Base-by-base conservation (phyloP, 2,888 invertebrate species). In the Drosophila pseudotalamancana region DNA sequence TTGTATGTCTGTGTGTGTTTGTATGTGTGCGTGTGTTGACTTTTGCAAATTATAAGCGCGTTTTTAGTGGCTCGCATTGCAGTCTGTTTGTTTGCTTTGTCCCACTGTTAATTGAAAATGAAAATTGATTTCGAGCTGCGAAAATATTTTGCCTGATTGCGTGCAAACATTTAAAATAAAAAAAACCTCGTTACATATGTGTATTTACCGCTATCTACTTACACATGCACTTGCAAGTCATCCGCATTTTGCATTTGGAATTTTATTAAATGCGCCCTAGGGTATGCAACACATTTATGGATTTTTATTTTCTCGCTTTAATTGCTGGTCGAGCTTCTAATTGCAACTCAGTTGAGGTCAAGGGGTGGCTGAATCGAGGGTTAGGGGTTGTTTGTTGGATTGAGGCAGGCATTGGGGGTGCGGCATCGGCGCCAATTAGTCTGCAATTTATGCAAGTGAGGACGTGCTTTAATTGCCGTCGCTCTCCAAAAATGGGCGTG, bases 241-340 rank as follows among this genome's bases (percentile, higher is more conserved):
- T 9, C 8, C 8, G 6, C 43, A 49, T 16, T 39, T 40, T 27
- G 8, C 39, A 54, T 40, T 27, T 39, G 9, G 27, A 27, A 32
- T 31, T 31, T 16, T 31, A 25, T 23, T 46, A 12, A 8, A n/a
- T 8, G 12, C 14, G 6, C 29, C 42, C n/a, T 0, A 6, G 49
- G 21, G 19, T 43, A 43, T 45, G 62, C 35, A 50, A 29, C 27
- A 18, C 11, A 43, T 53, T 34, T 50, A 9, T 39, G 16, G 2
- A 11, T 45, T 23, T 42, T 53, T 53, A 37, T 32, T 39, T 35
- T 18, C 14, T 32, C 43, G 9, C 29, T 39, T 51, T 51, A 80
- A 66, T 81, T 81, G 74, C 61, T 66, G 63, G 74, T 53, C 53
- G 73, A 57, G 82, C 61, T 78, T 65, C 71, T 85, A 79, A 79